Conservation (phyloP, 1,140 invertebrate genomes). For the Macrosteles quadrilineatus region DNA sequence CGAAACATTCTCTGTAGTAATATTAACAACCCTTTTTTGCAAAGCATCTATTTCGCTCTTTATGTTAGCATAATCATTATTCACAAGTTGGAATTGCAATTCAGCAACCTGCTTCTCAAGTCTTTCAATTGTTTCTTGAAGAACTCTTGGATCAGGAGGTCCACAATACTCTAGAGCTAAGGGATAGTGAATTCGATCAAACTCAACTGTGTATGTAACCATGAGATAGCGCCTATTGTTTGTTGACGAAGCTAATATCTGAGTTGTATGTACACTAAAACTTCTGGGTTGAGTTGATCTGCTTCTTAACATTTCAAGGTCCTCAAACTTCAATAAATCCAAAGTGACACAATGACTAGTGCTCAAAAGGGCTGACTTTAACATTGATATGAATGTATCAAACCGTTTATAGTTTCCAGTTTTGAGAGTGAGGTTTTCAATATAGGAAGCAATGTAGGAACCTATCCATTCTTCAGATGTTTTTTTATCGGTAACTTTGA, state of each 20-base stretch:
- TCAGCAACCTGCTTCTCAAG: conserved; percentile 51
- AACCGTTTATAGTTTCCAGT: conserved; percentile 46
- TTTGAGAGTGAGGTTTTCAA: conserved; percentile 44
- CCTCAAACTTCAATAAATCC: conserved; percentile 51
- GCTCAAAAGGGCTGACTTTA: conserved; percentile 44
- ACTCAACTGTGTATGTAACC: conserved; percentile 52
- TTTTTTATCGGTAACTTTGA: conserved; percentile 54
- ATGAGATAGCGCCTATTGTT: conserved; percentile 50
- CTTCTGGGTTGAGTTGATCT: conserved; percentile 37
- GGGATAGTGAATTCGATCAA: conserved; percentile 56
- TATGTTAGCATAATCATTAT: not conserved
- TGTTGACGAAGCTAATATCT: conserved; percentile 30
- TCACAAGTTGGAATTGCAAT: not conserved
- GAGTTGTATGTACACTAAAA: conserved; percentile 25
- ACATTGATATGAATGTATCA: conserved; percentile 44
- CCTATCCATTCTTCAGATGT: conserved; percentile 57
- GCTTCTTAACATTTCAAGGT: conserved; percentile 47
- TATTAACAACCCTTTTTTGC: conserved; percentile 7
- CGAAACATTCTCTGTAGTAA: not conserved
- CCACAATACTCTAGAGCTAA: conserved; percentile 55
- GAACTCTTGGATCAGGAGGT: conserved; percentile 52
- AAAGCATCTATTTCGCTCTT: conserved; percentile 5
- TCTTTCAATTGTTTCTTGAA: conserved; percentile 54
- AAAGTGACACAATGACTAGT: conserved; percentile 50
- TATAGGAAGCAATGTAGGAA: conserved; percentile 50